Conservation (phyloP, 1,140 invertebrate species). For the Drosophila leontia region DNA sequence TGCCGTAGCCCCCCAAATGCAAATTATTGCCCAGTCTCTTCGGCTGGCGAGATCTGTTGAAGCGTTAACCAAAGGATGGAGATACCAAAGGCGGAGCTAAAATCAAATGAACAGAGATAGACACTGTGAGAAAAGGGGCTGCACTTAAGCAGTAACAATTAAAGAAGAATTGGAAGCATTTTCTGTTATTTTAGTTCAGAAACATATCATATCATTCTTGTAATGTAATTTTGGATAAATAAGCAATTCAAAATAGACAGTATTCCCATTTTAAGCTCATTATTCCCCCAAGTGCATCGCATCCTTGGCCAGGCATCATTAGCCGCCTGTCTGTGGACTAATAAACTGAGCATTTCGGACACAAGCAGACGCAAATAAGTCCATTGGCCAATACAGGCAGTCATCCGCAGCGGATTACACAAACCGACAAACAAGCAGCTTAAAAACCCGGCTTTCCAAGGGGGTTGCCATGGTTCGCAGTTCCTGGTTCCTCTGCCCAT, state of each 20-base stretch:
- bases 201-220: background rate
- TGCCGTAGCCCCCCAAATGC: conserved; percentile 30
- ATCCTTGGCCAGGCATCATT: conserved; percentile 72
- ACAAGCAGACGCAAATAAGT: conserved; percentile 25
- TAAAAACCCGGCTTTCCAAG: conserved; percentile 57
- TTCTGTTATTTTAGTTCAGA: background rate
- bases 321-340: conserved; percentile 60
- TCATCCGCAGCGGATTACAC: conserved; percentile 67
- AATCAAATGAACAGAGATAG: conserved; percentile 54
- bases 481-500: background rate
- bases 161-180: background rate
- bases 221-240: background rate
- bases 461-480: conserved; percentile 53
- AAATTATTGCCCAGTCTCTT: conserved; percentile 32
- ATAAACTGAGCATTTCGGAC: conserved; percentile 64
- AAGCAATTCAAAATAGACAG: background rate
- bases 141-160: background rate
- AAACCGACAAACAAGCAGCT: conserved; percentile 82
- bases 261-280: background rate
- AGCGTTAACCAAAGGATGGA: conserved; percentile 64
- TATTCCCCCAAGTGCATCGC: conserved; percentile 19
- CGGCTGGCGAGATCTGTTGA: conserved; percentile 25
- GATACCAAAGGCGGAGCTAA: conserved; percentile 23
- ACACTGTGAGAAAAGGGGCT: background rate
- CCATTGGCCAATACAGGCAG: conserved; percentile 50